Evolutionary conservation across 2,797 vertebrate species (phyloP).

Genomic region (Acipenser oxyrinchus): DNA sequence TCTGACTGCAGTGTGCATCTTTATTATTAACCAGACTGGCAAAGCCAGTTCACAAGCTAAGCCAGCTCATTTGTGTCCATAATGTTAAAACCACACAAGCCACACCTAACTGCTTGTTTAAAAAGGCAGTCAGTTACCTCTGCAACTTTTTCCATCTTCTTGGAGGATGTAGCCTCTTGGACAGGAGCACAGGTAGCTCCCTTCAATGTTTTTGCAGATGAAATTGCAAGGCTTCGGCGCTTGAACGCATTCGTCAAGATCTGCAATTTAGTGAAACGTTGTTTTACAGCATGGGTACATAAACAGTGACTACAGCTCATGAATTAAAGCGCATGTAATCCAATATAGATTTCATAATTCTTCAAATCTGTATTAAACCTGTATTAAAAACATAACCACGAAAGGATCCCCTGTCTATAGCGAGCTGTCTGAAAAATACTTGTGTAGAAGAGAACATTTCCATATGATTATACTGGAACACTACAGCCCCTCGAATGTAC

Average conservation of each 20-base stretch:
- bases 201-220: conserved; percentile 96
- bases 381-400: too few relatives aligned
- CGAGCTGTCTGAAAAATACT: too few relatives aligned
- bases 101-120: background rate
- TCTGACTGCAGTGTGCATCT: conserved; percentile 12
- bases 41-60: too few relatives aligned
- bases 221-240: conserved; percentile 98
- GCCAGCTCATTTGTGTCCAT: too few relatives aligned
- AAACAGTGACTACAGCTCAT: conserved; percentile 14
- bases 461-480: too few relatives aligned
- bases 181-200: conserved; percentile 89
- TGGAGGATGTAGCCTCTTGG: conserved; percentile 90
- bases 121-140: conserved; percentile 61
- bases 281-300: conserved; percentile 29
- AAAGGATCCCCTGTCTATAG: too few relatives aligned
- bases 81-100: background rate
- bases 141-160: conserved; percentile 92
- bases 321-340: too few relatives aligned
- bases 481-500: too few relatives aligned
- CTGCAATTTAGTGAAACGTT: conserved; percentile 43
- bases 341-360: too few relatives aligned
- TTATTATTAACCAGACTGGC: too few relatives aligned
- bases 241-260: conserved; percentile 90
- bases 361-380: too few relatives aligned
- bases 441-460: too few relatives aligned